These are phyloP conservation scores for Alces alces DNA, from an alignment of 2,113 vertebrate genomes.

Conservation along the genomic window DNA sequence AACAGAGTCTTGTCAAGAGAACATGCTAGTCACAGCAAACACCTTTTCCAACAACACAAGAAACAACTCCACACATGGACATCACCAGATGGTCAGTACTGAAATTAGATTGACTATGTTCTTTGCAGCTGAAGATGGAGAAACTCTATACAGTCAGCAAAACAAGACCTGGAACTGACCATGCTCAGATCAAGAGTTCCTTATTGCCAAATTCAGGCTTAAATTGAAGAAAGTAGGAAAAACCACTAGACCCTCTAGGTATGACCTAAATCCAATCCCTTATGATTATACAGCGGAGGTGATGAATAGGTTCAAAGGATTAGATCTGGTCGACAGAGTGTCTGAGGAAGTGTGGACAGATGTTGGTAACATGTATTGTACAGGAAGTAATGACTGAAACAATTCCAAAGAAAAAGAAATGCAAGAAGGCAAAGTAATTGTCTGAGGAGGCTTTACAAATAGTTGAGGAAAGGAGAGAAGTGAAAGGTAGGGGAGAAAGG, in stretches of 20 bases:
- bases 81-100: background rate
- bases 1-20: background rate
- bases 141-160: background rate
- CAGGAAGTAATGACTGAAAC: background rate
- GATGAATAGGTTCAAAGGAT: background rate
- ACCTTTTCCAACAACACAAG: background rate
- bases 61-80: background rate
- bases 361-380: background rate
- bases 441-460: background rate
- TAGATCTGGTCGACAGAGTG: background rate
- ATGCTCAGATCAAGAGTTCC: background rate
- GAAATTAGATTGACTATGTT: background rate
- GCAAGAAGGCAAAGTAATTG: background rate
- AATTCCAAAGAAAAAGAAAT: background rate
- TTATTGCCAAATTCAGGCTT: background rate
- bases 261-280: background rate
- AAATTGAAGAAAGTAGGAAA: background rate
- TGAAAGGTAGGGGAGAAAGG: background rate
- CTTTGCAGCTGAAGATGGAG: background rate
- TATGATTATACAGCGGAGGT: background rate
- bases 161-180: background rate
- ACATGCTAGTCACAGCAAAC: background rate
- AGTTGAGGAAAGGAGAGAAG: background rate
- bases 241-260: background rate
- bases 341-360: background rate